Evolutionary conservation across 2,797 vertebrate genomes (phyloP), one percentile per base, ranked within the genome.

Genomic region (Rhinichthys osculus): DNA sequence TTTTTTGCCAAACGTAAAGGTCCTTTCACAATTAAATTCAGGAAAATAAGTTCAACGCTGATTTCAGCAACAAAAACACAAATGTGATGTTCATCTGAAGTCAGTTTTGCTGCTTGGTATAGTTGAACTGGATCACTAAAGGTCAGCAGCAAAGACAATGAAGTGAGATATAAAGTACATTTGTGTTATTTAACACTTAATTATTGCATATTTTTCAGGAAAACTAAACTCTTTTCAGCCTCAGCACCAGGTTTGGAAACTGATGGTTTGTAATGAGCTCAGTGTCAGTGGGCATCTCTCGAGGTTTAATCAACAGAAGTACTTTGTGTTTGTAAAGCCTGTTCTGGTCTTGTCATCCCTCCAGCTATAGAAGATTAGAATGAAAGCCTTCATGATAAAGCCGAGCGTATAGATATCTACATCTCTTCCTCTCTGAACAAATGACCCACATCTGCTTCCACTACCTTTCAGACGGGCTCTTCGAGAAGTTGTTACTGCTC

Each of bases 381-480:
- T 92, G 84, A 92, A 93, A 92, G 90, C 71, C 90, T 90, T 91
- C 80, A 84, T 77, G 91, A 89, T 84, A 88, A 89, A 85, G 86
- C 78, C 59, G 44, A 66, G 88, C 59, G 69, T 90, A 86, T 17
- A 86, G 87, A 85, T 87, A 92, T 93, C 92, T 92, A 74, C 86
- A 85, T 88, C 89, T 90, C 88, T 82, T 87, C 89, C 87, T 90
- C 84, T 86, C 52, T 40, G 50, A 84, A 88, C 86, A 92, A 94
- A 94, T 90, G 89, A 88, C 88, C 88, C 67, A 88, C 92, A 93
- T 93, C 91, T 94, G 93, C 87, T 35, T 89, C 74, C 73, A 89
- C 81, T 88, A 71, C 84, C 78, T 30, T 74, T 62, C 87, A 59
- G 23, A 44, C 64, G 62, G 74, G 83, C 82, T 90, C 78, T 83